phyloP scores from a whole-genome alignment of 1,140 invertebrate species.

The Drosophila leontia region DNA sequence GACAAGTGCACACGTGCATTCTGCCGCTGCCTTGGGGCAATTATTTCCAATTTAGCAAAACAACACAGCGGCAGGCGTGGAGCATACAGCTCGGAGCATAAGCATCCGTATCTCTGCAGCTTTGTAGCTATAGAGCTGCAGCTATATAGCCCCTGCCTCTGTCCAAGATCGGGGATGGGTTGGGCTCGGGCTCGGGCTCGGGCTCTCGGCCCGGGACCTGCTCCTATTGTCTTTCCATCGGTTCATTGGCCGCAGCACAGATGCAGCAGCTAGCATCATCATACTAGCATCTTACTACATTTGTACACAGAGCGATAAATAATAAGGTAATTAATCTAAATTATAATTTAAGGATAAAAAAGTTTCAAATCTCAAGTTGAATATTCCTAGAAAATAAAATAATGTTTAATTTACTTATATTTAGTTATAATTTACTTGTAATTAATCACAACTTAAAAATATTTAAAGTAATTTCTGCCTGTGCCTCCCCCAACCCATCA shows the following conservation, averaged over 20 bases:
- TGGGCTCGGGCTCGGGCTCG: neutral
- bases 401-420: too few relatives aligned
- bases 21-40: slow-evolving; percentile 66
- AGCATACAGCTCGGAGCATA: slow-evolving; percentile 39
- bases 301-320: neutral
- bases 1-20: slow-evolving; percentile 77
- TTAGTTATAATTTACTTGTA: neutral
- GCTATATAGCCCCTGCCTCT: slow-evolving; percentile 12
- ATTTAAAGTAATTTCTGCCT: neutral
- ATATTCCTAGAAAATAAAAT: too few relatives aligned
- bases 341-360: neutral
- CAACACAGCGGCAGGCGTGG: slow-evolving; percentile 53
- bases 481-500: slow-evolving; percentile 12
- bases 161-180: slow-evolving; percentile 25
- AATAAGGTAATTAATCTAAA: neutral
- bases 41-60: slow-evolving; percentile 83
- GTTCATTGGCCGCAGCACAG: slow-evolving; percentile 69
- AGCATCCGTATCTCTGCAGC: slow-evolving; percentile 30
- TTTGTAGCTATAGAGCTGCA: neutral
- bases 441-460: neutral
- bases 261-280: slow-evolving; percentile 60
- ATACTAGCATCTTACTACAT: slow-evolving; percentile 22
- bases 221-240: slow-evolving; percentile 74
- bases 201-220: slow-evolving; percentile 26
- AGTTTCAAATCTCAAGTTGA: neutral